Percentiles rank a stretch among this genome's conserved stretches.
Evolutionary conservation across 2,797 vertebrate genomes (phyloP).

Genomic region (Betta splendens): DNA sequence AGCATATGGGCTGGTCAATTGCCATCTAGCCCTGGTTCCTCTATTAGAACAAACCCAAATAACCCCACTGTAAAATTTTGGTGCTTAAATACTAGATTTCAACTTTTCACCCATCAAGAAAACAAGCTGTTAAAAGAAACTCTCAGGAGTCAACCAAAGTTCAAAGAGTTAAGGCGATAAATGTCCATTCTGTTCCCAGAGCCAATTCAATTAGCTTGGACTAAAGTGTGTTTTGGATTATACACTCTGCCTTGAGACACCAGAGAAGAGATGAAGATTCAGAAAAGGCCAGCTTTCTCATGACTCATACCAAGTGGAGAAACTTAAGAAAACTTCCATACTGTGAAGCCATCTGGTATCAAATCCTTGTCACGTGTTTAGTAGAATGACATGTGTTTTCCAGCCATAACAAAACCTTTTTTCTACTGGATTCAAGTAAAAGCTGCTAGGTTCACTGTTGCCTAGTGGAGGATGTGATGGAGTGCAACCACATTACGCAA

Average conservation of each 20-base stretch:
- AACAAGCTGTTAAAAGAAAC: constrained; percentile 38
- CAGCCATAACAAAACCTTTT: constrained; percentile 29
- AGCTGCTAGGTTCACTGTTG: constrained; percentile 33
- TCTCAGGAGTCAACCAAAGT: constrained; percentile 24
- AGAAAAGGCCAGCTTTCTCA: constrained; percentile 47
- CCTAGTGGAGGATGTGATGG: constrained; percentile 51
- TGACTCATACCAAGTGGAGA: constrained; percentile 44
- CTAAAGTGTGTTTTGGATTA: constrained; percentile 53
- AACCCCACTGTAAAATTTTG: constrained; percentile 28
- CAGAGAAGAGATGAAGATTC: constrained; percentile 26
- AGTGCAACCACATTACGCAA: constrained; percentile 55
- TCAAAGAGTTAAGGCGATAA: constrained; percentile 56
- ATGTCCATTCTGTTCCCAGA: constrained; percentile 36
- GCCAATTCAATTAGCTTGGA: constrained; percentile 39
- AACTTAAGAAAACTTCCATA: constrained; percentile 24
- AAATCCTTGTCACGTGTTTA: constrained; percentile 24
- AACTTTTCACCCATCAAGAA: constrained; percentile 44
- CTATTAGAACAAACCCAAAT: constrained; percentile 39
- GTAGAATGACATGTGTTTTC: constrained; percentile 31
- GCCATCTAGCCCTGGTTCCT: constrained; percentile 35
- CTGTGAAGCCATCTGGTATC: constrained; percentile 35
- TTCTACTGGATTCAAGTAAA: constrained; percentile 38
- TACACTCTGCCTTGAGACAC: constrained; percentile 22
- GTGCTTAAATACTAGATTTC: constrained; percentile 51
- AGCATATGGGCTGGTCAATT: constrained; percentile 62